Percentiles rank a stretch among this genome's conserved stretches.
Evolutionary conservation across 2,888 invertebrate genomes (phyloP).

Genomic region (Brachyptera risi): DNA sequence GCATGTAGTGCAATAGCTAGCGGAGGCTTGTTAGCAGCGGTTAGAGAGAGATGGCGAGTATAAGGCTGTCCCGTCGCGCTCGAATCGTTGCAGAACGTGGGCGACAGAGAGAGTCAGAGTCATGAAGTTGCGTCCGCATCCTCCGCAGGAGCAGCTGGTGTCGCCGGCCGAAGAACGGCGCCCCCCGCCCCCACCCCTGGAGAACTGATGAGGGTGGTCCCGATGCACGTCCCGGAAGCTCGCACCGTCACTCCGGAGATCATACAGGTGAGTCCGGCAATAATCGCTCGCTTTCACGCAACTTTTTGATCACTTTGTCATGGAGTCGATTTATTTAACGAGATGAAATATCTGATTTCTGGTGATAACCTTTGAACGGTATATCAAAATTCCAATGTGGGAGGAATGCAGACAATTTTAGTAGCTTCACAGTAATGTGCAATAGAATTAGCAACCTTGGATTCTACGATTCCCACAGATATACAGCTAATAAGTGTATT

Average conservation of each 20-base stretch:
- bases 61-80: conserved; percentile 26
- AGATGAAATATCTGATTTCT: too few relatives aligned
- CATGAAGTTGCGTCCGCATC: conserved; percentile 33
- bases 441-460: too few relatives aligned
- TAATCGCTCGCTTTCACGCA: not conserved
- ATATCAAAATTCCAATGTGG: too few relatives aligned
- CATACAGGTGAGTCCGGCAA: conserved; percentile 44
- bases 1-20: too few relatives aligned
- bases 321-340: too few relatives aligned
- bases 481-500: too few relatives aligned
- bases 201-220: conserved; percentile 35
- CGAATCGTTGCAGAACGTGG: conserved; percentile 35
- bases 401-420: too few relatives aligned
- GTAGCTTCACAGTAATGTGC: too few relatives aligned
- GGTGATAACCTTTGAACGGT: too few relatives aligned
- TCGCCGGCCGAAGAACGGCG: conserved; percentile 28
- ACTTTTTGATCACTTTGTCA: not conserved
- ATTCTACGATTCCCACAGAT: too few relatives aligned
- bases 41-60: conserved; percentile 11
- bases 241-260: conserved; percentile 46
- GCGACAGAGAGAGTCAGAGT: conserved; percentile 31
- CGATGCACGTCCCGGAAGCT: conserved; percentile 40
- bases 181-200: conserved; percentile 29
- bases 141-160: conserved; percentile 33
- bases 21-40: too few relatives aligned